Evolutionary conservation across 2,888 invertebrate species (phyloP).

Genomic region (Alsophila aescularia): DNA sequence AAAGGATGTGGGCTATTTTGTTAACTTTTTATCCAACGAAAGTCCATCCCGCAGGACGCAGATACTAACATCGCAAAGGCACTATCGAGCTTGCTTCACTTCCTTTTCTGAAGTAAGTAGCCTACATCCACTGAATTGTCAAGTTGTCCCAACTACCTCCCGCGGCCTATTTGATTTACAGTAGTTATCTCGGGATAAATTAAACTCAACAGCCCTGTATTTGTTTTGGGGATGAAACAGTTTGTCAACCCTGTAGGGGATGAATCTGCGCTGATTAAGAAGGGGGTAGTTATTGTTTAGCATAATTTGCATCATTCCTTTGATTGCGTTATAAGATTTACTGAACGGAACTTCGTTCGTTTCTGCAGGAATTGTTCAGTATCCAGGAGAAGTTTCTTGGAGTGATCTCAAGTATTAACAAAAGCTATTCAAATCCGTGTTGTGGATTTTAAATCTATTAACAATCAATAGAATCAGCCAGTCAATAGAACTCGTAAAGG

Average conservation of each 20-base stretch:
- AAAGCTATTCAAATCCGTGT: too few relatives aligned
- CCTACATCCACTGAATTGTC: constrained; percentile 8
- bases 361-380: too few relatives aligned
- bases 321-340: background rate
- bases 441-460: too few relatives aligned
- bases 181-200: constrained; percentile 46
- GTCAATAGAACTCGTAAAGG: too few relatives aligned
- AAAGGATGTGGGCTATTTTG: too few relatives aligned
- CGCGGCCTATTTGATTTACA: constrained; percentile 37
- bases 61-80: too few relatives aligned
- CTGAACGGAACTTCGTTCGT: too few relatives aligned
- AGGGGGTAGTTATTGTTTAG: background rate
- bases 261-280: constrained; percentile 16
- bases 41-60: too few relatives aligned
- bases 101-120: background rate
- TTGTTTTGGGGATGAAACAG: constrained; percentile 32
- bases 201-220: constrained; percentile 35
- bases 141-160: constrained; percentile 32
- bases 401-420: too few relatives aligned
- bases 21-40: too few relatives aligned
- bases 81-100: background rate
- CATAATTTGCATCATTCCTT: constrained; percentile 15
- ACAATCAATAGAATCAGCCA: too few relatives aligned
- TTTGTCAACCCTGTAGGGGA: constrained; percentile 24
- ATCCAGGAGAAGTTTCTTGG: too few relatives aligned